Base-by-base conservation (phyloP, 2,888 invertebrate genomes). In the Hirtodrosophila histrioides region DNA sequence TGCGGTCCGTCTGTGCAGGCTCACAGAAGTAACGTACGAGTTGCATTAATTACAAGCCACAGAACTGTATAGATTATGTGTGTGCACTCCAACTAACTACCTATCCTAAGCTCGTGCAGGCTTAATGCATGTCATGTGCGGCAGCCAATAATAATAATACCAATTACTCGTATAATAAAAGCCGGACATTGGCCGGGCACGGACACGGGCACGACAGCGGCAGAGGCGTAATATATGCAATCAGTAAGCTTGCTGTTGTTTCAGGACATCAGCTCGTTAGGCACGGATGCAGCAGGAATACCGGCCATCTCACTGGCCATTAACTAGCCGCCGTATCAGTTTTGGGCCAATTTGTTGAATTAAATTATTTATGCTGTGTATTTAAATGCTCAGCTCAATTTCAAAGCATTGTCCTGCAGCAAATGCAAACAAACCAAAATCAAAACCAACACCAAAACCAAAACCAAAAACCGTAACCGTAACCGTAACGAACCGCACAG, bases 21-120 rank as follows among this genome's bases (percentile, higher is more conserved):
- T 23, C 45, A 35, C 45, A 57, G 29, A 50, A 31, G 54, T 31
- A 35, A 12, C 36, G 6, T n/a, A 23, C 4, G 43, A 57, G 36
- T 55, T 60, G 72, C 72, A 63, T 78, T 69, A 79, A 80, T 84
- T 84, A 68, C 43, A 27, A 48, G 64, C 68, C 57, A 57, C 74
- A 58, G 48, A 43, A 51, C n/a, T 33, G 8, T 36, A 29, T 3
- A 17, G 31, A 27, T 24, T 37, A 43, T 23, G 6, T 27, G 6
- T 27, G 9, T 29, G 36, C 12, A 12, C 12, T 7, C 31, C 17
- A 12, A 8, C 35, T 0, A 24, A 24, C 23, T 12, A 35, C 0
- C 10, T 10, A 44, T 6, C 11, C 7, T 33, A 17, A 45, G 46
- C 12, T 43, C 37, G 17, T 49, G 29, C 37, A 45, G 23, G 27